A percentile compares a stretch with the other conserved stretches of the same genome.
Conservation (phyloP, 2,888 invertebrate species). For the Xylocampa areola region DNA sequence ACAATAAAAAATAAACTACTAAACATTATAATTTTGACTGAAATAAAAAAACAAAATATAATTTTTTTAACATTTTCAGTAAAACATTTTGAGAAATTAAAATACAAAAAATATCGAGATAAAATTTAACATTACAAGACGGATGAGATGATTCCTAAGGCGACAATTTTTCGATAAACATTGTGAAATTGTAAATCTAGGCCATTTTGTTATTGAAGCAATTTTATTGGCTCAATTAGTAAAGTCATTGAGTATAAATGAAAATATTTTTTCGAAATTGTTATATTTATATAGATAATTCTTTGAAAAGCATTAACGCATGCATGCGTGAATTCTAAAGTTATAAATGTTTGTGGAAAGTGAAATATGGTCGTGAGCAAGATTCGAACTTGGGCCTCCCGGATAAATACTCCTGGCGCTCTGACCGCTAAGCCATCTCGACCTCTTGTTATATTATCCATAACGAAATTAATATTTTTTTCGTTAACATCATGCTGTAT, state of each 20-base stretch:
- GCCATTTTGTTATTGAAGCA: constrained; percentile 55
- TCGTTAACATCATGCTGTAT: no score
- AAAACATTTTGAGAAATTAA: constrained; percentile 1
- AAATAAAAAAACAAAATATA: constrained; percentile 41
- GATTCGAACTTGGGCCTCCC: no score
- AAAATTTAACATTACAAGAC: constrained; percentile 65
- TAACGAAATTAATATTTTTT: no score
- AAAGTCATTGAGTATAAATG: constrained; percentile 1
- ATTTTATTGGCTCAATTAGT: constrained; percentile 34
- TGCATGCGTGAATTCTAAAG: no score
- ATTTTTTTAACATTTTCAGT: no score
- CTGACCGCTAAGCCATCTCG: no score
- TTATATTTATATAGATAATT: constrained; percentile 13
- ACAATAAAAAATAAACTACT: background rate
- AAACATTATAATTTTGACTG: background rate
- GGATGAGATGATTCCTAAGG: constrained; percentile 74
- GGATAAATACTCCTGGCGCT: no score
- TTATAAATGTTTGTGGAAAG: no score
- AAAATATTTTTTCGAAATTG: constrained; percentile 2
- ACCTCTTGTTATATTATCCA: no score
- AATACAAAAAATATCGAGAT: constrained; percentile 44
- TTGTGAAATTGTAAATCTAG: constrained; percentile 55
- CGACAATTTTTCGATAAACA: constrained; percentile 57
- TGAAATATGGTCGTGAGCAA: no score
- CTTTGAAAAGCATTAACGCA: no score